These are phyloP conservation scores for Spizaetus ornatus DNA, from an alignment of 2,113 vertebrate species.

Conservation along the genomic window DNA sequence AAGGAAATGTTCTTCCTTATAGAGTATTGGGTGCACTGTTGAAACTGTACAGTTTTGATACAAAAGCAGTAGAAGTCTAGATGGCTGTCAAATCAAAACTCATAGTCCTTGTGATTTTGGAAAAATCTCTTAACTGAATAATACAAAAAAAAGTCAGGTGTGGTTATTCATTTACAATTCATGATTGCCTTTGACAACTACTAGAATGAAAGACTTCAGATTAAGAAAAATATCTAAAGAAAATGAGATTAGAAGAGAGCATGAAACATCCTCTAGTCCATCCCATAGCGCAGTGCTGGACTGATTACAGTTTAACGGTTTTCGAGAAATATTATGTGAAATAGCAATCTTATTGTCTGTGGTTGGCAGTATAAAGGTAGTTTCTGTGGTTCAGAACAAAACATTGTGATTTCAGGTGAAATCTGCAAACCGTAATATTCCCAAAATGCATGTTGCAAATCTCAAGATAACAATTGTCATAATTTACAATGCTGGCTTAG, in stretches of 20 bases:
- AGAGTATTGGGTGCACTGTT: not conserved
- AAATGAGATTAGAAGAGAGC: not conserved
- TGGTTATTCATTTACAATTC: not conserved
- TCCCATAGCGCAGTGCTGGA: not conserved
- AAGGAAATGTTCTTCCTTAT: not conserved
- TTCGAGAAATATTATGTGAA: not conserved
- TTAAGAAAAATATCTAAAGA: not conserved
- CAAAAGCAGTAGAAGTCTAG: not conserved
- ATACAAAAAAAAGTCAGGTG: not conserved
- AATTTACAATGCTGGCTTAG: not conserved
- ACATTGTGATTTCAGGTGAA: not conserved
- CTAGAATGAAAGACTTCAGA: not conserved
- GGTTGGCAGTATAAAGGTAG: not conserved
- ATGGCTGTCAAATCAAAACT: not conserved
- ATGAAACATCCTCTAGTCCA: fast-evolving
- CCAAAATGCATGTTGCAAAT: not conserved
- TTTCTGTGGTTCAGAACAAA: not conserved
- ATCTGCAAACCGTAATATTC: not conserved
- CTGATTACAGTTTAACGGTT: not conserved
- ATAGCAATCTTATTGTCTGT: not conserved
- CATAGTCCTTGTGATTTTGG: not conserved
- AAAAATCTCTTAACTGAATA: not conserved
- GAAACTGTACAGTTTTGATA: not conserved
- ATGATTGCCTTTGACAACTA: not conserved
- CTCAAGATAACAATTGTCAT: not conserved